phyloP scores from a whole-genome alignment of 2,888 invertebrate species.

The Torymus auratus region DNA sequence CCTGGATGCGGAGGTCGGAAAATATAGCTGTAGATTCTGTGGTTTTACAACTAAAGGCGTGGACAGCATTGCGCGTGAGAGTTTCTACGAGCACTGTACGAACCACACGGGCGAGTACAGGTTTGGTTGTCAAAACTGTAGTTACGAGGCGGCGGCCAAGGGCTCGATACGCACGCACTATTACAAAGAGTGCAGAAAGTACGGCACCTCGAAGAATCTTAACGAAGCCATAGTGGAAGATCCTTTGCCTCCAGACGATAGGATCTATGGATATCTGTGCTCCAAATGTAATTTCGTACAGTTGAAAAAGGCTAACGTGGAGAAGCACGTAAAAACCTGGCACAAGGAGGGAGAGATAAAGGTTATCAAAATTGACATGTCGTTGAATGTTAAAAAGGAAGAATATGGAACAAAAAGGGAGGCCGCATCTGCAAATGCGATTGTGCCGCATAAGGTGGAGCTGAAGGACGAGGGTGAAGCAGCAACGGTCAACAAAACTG shows the following conservation, averaged over 20 bases:
- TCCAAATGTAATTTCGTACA: slow-evolving; percentile 86
- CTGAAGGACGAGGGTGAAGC: slow-evolving; percentile 57
- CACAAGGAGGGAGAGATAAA: slow-evolving; percentile 77
- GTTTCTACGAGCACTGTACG: slow-evolving; percentile 85
- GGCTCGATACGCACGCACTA: slow-evolving; percentile 72
- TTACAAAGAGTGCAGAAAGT: slow-evolving; percentile 69
- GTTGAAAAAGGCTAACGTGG: slow-evolving; percentile 80
- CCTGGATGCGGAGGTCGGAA: slow-evolving; percentile 30
- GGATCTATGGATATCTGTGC: slow-evolving; percentile 82
- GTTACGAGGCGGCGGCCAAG: slow-evolving; percentile 71
- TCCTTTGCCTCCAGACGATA: slow-evolving; percentile 65
- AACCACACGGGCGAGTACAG: slow-evolving; percentile 89
- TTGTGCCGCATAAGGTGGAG: slow-evolving; percentile 62
- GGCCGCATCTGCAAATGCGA: slow-evolving; percentile 10
- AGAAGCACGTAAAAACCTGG: slow-evolving; percentile 81
- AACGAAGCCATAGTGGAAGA: slow-evolving; percentile 65
- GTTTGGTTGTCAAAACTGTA: slow-evolving; percentile 82
- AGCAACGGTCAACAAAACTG: slow-evolving; percentile 5
- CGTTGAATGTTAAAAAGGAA: slow-evolving; percentile 57
- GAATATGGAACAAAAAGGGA: not conserved
- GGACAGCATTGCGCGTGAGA: slow-evolving; percentile 66
- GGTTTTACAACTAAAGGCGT: slow-evolving; percentile 63
- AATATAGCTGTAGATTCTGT: slow-evolving; percentile 73
- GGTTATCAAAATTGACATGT: slow-evolving; percentile 76
- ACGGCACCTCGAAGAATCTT: slow-evolving; percentile 56